These are phyloP conservation scores for Ictalurus punctatus DNA, from an alignment of 2,113 vertebrate genomes.

Conservation along the genomic window DNA sequence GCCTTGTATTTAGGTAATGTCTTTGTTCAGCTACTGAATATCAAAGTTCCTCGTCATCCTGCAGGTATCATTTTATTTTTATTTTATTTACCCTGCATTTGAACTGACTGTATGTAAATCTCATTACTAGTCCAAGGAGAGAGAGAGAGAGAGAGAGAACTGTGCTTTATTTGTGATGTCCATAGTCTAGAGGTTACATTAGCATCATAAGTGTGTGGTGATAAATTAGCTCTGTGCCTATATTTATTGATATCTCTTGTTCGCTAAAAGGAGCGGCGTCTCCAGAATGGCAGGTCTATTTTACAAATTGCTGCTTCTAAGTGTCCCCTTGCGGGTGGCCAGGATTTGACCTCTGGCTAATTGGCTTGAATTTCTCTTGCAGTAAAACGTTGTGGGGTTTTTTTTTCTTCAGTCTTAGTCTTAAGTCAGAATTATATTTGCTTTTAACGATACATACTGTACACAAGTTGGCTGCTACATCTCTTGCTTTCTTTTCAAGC, in stretches of 20 bases:
- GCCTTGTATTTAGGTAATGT: background rate
- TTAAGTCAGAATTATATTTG: background rate
- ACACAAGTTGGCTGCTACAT: background rate
- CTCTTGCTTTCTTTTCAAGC: background rate
- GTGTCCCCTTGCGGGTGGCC: slow-evolving; percentile 14
- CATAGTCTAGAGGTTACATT: slow-evolving; percentile 36
- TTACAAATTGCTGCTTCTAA: slow-evolving; percentile 27
- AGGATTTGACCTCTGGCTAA: slow-evolving; percentile 27
- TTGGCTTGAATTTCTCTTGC: background rate
- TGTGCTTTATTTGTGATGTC: background rate
- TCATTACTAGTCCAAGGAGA: background rate
- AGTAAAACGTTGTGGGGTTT: background rate
- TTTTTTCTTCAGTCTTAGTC: background rate
- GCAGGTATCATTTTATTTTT: background rate
- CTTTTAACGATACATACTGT: background rate
- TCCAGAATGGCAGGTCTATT: slow-evolving; percentile 20
- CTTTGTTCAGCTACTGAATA: background rate
- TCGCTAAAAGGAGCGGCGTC: slow-evolving; percentile 19
- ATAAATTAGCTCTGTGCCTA: slow-evolving; percentile 45
- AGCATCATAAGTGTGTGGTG: slow-evolving; percentile 43
- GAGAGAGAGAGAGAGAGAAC: background rate
- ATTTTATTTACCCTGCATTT: background rate
- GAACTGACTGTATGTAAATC: background rate
- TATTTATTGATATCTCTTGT: slow-evolving; percentile 56
- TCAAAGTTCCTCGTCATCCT: background rate